phyloP scores from a whole-genome alignment of 2,888 invertebrate species.

The Sympetrum striolatum region DNA sequence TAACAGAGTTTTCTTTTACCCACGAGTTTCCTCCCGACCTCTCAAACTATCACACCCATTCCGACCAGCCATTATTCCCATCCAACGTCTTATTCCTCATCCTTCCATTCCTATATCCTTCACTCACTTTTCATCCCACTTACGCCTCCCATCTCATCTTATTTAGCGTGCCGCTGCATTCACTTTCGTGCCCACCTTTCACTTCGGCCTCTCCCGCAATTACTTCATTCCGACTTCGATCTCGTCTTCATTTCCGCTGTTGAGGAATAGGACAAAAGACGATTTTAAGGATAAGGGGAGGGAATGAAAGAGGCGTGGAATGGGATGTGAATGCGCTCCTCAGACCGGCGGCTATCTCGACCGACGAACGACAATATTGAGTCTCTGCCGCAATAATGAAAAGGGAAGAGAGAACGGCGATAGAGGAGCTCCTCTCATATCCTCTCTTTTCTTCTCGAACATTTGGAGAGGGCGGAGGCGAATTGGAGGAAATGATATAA shows the following conservation, averaged over 20 bases:
- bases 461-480: too few species aligned
- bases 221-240: background rate
- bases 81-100: background rate
- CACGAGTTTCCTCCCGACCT: background rate
- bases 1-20: background rate
- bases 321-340: background rate
- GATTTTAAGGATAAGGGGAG: background rate
- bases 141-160: background rate
- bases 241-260: background rate
- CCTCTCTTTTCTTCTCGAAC: too few species aligned
- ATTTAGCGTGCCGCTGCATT: background rate
- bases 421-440: background rate
- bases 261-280: background rate
- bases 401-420: background rate
- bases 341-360: background rate
- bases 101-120: background rate
- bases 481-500: too few species aligned
- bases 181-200: background rate
- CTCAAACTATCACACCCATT: background rate
- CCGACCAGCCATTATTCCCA: background rate
- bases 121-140: background rate
- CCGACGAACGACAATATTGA: slow-evolving; percentile 19
- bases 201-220: background rate
- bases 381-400: slow-evolving; percentile 1
- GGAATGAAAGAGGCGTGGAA: background rate